Evolutionary conservation across 1,140 invertebrate genomes (phyloP).

Genomic region (Caenorhabditis latens): DNA sequence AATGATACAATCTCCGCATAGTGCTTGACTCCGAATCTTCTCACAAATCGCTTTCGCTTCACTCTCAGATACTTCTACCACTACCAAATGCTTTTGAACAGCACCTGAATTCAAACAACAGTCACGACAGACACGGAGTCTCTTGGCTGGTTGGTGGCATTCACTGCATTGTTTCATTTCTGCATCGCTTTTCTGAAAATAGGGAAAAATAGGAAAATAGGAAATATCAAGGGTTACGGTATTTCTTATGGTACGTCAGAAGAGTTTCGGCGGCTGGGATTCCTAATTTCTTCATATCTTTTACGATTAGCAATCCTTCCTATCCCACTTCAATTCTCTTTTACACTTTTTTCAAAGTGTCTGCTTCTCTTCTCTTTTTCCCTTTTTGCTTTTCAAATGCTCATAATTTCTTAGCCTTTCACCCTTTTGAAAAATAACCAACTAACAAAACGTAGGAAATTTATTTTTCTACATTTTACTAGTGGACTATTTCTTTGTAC

Average conservation of each 20-base stretch:
- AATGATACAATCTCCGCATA: slow-evolving; percentile 37
- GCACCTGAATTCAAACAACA: not conserved
- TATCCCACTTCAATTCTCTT: too few relatives aligned
- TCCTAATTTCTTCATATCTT: too few relatives aligned
- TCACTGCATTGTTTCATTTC: not conserved
- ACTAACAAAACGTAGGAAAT: too few relatives aligned
- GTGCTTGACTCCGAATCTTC: not conserved
- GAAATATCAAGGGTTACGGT: too few relatives aligned
- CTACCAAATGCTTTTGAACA: not conserved
- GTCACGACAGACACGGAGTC: not conserved
- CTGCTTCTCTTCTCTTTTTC: not conserved
- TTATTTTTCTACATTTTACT: too few relatives aligned
- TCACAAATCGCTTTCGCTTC: not conserved
- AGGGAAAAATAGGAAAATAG: not conserved
- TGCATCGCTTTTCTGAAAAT: not conserved
- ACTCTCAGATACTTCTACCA: not conserved
- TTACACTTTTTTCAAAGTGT: not conserved
- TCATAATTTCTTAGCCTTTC: too few relatives aligned
- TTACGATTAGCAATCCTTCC: too few relatives aligned
- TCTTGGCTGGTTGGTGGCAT: not conserved
- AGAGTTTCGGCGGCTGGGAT: too few relatives aligned
- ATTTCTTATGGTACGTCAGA: too few relatives aligned
- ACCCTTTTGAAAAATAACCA: too few relatives aligned
- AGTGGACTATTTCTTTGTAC: too few relatives aligned
- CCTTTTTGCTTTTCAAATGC: not conserved